Conservation (phyloP, 2,888 invertebrate species). For the Resseliella maxima region DNA sequence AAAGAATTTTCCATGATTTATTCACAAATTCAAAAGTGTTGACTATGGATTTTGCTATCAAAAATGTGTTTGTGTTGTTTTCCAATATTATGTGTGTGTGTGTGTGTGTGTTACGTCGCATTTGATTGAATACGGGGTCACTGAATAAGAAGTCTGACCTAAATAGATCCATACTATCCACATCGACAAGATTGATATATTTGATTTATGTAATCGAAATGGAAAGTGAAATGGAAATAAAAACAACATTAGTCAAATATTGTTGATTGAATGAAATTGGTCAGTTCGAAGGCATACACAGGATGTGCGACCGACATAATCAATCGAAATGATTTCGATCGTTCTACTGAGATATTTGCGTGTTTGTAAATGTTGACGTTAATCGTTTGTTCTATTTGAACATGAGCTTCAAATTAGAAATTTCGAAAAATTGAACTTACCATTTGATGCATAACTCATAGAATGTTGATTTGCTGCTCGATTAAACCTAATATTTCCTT, state of each 20-base stretch:
- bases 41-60: background rate
- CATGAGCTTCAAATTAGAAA: conserved; percentile 17
- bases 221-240: conserved; percentile 39
- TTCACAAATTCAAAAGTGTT: conserved; percentile 23
- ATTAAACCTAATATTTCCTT: conserved; percentile 65
- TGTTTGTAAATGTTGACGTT: conserved; percentile 26
- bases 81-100: background rate
- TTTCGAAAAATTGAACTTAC: conserved; percentile 59
- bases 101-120: background rate
- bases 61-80: background rate
- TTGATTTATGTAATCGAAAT: conserved; percentile 20
- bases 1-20: conserved; percentile 12
- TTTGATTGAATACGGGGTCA: background rate
- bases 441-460: conserved; percentile 60
- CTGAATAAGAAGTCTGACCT: conserved; percentile 7
- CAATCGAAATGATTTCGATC: background rate
- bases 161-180: background rate
- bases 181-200: conserved; percentile 41
- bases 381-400: background rate
- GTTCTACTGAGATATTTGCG: background rate
- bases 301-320: background rate
- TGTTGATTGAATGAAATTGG: background rate
- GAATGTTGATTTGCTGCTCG: conserved; percentile 57
- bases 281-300: background rate
- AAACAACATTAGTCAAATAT: background rate